Percentiles rank a stretch among this genome's conserved stretches.
Conservation (phyloP, 2,888 invertebrate species). For the Bellardia pandia region DNA sequence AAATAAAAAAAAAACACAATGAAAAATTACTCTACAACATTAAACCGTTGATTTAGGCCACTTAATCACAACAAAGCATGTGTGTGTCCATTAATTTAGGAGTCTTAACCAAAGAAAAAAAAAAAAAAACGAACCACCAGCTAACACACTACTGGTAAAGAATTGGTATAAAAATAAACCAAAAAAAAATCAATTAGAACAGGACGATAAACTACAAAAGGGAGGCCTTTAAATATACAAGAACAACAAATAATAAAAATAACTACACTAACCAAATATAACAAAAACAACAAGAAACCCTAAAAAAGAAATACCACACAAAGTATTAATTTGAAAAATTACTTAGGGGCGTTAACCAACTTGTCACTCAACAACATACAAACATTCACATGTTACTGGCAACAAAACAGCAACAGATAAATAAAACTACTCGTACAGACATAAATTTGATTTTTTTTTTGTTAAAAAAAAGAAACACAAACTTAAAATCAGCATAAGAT, state of each 20-base stretch:
- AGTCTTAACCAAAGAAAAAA: slow-evolving; percentile 50
- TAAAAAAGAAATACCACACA: slow-evolving; percentile 69
- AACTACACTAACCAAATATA: slow-evolving; percentile 54
- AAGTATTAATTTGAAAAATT: slow-evolving; percentile 77
- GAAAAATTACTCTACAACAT: slow-evolving; percentile 71
- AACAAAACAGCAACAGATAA: slow-evolving; percentile 55
- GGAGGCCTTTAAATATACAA: slow-evolving; percentile 71
- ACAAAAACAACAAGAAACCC: slow-evolving; percentile 21
- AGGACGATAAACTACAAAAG: slow-evolving; percentile 73
- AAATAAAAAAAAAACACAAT: slow-evolving; percentile 26
- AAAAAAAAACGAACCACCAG: slow-evolving; percentile 23
- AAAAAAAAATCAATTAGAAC: slow-evolving; percentile 75
- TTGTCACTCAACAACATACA: slow-evolving; percentile 75
- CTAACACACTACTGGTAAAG: slow-evolving; percentile 29
- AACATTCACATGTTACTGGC: slow-evolving; percentile 42
- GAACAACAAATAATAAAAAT: slow-evolving; percentile 67
- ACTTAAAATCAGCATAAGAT: slow-evolving; percentile 15
- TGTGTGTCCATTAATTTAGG: slow-evolving; percentile 71
- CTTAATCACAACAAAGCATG: slow-evolving; percentile 72
- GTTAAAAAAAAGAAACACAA: neutral
- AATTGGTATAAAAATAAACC: slow-evolving; percentile 15
- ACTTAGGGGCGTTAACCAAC: slow-evolving; percentile 76
- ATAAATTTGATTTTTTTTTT: slow-evolving; percentile 14
- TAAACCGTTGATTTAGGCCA: slow-evolving; percentile 74
- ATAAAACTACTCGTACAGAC: slow-evolving; percentile 43